Evolutionary conservation across 2,113 vertebrate species (phyloP).

Genomic region (Genyomyrus donnyi): DNA sequence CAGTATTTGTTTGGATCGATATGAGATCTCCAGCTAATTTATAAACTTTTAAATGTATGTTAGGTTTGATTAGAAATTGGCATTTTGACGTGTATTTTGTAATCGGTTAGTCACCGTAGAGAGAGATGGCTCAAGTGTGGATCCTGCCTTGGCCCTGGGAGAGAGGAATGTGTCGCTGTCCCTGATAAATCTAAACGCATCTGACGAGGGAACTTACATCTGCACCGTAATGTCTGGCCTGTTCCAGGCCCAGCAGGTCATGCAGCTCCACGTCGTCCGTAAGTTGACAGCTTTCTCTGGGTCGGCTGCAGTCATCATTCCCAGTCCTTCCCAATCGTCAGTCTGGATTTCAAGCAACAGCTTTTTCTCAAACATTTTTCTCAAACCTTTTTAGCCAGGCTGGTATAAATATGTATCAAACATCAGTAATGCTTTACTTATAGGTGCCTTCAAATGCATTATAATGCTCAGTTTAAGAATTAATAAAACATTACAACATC

Average conservation of each 20-base stretch:
- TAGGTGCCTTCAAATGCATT: neutral
- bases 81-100: neutral
- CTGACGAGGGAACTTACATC: conserved; percentile 69
- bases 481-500: neutral
- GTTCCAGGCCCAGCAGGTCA: conserved; percentile 64
- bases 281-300: conserved; percentile 34
- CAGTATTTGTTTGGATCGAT: neutral
- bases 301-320: neutral
- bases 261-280: conserved; percentile 61
- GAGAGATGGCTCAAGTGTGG: conserved; percentile 44
- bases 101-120: conserved; percentile 35
- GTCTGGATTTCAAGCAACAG: neutral
- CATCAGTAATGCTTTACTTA: neutral
- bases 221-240: conserved; percentile 54
- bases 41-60: neutral
- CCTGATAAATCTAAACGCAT: conserved; percentile 50
- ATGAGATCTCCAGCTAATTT: neutral
- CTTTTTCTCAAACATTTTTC: neutral
- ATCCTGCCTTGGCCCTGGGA: conserved; percentile 33
- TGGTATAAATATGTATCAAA: neutral
- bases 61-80: neutral
- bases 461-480: neutral
- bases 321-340: neutral
- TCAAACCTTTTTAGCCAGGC: neutral
- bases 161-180: conserved; percentile 59